Conservation (phyloP, 37 sponge, comb jelly and placozoan species). For the Chondrosia reniformis region DNA sequence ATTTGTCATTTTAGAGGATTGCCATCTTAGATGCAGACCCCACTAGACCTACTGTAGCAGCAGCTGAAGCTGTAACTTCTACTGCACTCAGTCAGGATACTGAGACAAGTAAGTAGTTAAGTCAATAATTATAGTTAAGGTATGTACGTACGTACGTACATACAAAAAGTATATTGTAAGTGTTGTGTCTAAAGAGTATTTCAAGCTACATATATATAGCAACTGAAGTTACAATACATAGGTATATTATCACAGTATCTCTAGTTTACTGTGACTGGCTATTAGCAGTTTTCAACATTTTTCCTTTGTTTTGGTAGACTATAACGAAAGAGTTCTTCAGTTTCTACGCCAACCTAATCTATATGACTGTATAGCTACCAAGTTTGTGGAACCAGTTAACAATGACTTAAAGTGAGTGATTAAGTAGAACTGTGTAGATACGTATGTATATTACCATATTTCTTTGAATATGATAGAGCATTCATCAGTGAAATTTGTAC, state of each 20-base stretch:
- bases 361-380: constrained; percentile 11
- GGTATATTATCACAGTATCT: too few relatives aligned
- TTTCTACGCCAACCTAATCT: constrained; percentile 63
- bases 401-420: constrained; percentile 23
- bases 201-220: neutral
- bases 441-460: neutral
- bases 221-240: neutral
- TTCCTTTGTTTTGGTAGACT: constrained; percentile 1
- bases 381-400: neutral
- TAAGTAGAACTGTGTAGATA: neutral
- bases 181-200: neutral
- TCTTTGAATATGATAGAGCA: neutral
- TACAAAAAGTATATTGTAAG: neutral
- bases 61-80: too few relatives aligned
- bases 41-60: too few relatives aligned
- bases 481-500: neutral
- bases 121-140: too few relatives aligned
- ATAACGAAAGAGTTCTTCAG: constrained; percentile 47
- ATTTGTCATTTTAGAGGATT: too few relatives aligned
- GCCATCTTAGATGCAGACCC: too few relatives aligned
- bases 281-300: neutral
- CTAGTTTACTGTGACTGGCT: neutral
- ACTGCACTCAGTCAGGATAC: too few relatives aligned
- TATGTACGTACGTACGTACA: neutral
- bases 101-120: too few relatives aligned